Evolutionary conservation across 2,797 vertebrate species (phyloP).

Genomic region (Enteromius thamalakanensis): DNA sequence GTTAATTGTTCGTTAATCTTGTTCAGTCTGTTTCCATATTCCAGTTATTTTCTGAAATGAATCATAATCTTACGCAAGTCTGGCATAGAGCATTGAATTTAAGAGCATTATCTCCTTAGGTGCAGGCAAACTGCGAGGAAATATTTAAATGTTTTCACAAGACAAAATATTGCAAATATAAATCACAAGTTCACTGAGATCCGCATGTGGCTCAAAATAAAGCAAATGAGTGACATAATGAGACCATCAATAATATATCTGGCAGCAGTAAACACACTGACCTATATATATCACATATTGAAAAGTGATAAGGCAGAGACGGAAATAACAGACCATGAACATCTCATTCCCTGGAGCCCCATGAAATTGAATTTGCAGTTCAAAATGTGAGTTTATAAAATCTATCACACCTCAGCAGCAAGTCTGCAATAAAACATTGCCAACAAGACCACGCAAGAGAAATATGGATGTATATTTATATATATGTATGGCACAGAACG

Average conservation of each 20-base stretch:
- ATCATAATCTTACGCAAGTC: not conserved
- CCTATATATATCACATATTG: constrained; percentile 48
- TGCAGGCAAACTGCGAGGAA: constrained; percentile 25
- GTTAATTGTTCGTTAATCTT: constrained; percentile 32
- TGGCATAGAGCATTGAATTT: constrained; percentile 11
- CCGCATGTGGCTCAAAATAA: constrained; percentile 29
- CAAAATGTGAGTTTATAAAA: constrained; percentile 47
- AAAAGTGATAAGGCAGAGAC: constrained; percentile 45
- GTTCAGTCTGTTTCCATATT: constrained; percentile 8
- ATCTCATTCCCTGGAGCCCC: constrained; percentile 33
- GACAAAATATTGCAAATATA: constrained; percentile 33
- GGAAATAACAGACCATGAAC: constrained; percentile 51
- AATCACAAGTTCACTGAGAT: constrained; percentile 11
- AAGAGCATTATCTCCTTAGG: constrained; percentile 36
- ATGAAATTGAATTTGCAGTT: constrained; percentile 51
- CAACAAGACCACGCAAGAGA: constrained; percentile 3
- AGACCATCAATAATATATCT: constrained; percentile 36
- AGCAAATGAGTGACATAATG: constrained; percentile 37
- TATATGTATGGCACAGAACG: not conserved
- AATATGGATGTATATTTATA: not conserved
- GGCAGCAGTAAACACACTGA: constrained; percentile 46
- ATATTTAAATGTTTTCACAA: constrained; percentile 17
- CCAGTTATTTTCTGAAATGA: constrained; percentile 16
- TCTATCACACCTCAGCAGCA: constrained; percentile 38
- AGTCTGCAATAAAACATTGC: constrained; percentile 22